A percentile compares a stretch with the other conserved stretches of the same genome.
Conservation (phyloP, 1,140 invertebrate genomes). For the Oedothorax gibbosus region DNA sequence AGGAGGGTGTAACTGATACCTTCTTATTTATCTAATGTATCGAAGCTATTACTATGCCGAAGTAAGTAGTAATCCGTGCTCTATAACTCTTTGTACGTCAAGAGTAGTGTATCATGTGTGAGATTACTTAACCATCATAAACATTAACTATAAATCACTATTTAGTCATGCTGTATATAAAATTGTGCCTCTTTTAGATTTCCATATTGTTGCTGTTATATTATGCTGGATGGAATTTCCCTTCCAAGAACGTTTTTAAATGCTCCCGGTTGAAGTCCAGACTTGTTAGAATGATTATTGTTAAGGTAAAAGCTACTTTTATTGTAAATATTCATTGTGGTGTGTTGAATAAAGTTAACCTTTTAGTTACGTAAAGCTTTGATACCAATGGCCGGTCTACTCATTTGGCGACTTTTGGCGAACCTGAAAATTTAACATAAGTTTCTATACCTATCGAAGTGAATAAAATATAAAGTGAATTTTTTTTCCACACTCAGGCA, state of each 20-base stretch:
- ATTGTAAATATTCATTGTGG: not conserved
- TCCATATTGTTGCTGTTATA: constrained; percentile 82
- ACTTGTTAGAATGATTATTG: constrained; percentile 86
- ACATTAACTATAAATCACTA: too few species aligned
- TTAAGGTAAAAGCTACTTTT: constrained; percentile 73
- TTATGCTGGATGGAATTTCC: constrained; percentile 87
- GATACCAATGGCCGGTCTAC: too few species aligned
- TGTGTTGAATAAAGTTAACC: not conserved
- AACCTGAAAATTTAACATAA: too few species aligned
- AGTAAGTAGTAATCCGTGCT: constrained; percentile 2
- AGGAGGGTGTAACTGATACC: too few species aligned
- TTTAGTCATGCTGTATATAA: not conserved
- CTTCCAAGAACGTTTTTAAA: constrained; percentile 84
- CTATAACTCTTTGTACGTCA: not conserved
- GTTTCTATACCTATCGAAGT: too few species aligned
- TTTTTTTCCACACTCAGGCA: too few species aligned
- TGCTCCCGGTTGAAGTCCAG: constrained; percentile 89
- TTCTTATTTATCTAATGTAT: constrained; percentile 37
- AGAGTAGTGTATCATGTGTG: too few species aligned
- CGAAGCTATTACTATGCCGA: constrained; percentile 54
- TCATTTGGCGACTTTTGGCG: too few species aligned
- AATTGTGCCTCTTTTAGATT: constrained; percentile 73
- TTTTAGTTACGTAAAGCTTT: too few species aligned
- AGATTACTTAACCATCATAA: too few species aligned
- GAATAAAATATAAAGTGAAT: too few species aligned